A percentile compares a stretch with the other conserved stretches of the same genome.
Conservation (phyloP, 2,113 vertebrate genomes). For the Myotis brandtii region DNA sequence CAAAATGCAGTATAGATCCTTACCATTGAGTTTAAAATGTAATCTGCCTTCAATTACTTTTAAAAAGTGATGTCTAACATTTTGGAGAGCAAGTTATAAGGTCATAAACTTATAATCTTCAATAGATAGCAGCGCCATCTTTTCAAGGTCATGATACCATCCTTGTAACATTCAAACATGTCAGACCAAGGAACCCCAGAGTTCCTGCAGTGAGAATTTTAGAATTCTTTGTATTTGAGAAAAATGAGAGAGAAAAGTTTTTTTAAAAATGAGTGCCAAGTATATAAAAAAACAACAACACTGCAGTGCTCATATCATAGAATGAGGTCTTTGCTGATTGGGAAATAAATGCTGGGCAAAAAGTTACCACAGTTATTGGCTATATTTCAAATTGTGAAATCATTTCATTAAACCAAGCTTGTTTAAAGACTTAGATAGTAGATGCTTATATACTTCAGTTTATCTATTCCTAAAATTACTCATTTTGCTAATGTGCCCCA, state of each 20-base stretch:
- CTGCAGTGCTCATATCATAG: background rate
- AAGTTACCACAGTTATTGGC: background rate
- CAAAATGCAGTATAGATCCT: background rate
- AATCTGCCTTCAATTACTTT: background rate
- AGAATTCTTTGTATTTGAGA: background rate
- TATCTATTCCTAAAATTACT: conserved; percentile 27
- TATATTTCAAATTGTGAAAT: conserved; percentile 34
- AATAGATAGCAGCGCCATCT: background rate
- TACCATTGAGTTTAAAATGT: background rate
- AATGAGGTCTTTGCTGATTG: background rate
- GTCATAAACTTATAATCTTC: conserved; percentile 1
- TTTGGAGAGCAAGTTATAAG: background rate
- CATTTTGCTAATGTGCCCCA: background rate
- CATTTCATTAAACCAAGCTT: background rate
- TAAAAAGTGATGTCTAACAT: background rate
- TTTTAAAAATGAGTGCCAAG: background rate
- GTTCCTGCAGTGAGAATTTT: background rate
- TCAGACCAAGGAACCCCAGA: background rate
- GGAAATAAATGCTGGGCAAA: background rate
- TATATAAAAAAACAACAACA: background rate
- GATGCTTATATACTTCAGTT: background rate
- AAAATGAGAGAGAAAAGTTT: background rate
- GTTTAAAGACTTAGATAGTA: background rate
- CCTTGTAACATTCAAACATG: background rate
- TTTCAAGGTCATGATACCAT: background rate